These are phyloP conservation scores for Anguilla marmorata DNA, from an alignment of 2,797 vertebrate species.

Conservation along the genomic window DNA sequence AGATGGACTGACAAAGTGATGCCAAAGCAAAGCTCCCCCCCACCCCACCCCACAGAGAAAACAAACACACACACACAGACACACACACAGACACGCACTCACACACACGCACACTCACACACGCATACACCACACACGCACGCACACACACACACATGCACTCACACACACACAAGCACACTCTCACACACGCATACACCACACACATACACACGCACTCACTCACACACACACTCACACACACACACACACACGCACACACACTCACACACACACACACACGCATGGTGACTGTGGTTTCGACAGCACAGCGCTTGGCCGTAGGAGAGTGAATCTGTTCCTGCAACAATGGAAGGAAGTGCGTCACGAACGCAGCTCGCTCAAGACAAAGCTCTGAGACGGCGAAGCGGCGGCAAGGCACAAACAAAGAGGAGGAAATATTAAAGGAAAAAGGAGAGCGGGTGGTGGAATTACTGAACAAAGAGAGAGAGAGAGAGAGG, in stretches of 20 bases:
- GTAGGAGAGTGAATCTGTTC: slow-evolving; percentile 57
- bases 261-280: slow-evolving; percentile 43
- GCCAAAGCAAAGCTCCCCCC: neutral
- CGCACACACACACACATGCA: no score
- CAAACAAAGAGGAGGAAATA: slow-evolving; percentile 55
- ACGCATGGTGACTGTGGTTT: slow-evolving; percentile 31
- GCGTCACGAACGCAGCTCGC: slow-evolving; percentile 63
- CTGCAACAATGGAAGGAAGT: slow-evolving; percentile 80
- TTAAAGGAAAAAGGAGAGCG: slow-evolving; percentile 58
- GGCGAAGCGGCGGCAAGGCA: slow-evolving; percentile 51
- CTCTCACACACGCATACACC: no score
- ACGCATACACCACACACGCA: no score
- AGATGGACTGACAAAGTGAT: slow-evolving; percentile 6
- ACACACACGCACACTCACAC: no score
- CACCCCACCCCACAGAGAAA: no score
- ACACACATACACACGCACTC: no score
- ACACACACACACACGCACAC: neutral
- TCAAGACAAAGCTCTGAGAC: slow-evolving; percentile 60
- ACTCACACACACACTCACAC: neutral
- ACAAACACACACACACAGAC: no score
- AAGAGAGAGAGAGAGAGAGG: slow-evolving; percentile 58
- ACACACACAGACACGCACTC: no score
- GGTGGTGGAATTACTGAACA: slow-evolving; percentile 71
- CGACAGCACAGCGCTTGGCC: slow-evolving; percentile 52
- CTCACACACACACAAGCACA: neutral